Evolutionary conservation across 2,113 vertebrate species (phyloP), one percentile per base, ranked within the genome.

Genomic region (Neotoma lepida): DNA sequence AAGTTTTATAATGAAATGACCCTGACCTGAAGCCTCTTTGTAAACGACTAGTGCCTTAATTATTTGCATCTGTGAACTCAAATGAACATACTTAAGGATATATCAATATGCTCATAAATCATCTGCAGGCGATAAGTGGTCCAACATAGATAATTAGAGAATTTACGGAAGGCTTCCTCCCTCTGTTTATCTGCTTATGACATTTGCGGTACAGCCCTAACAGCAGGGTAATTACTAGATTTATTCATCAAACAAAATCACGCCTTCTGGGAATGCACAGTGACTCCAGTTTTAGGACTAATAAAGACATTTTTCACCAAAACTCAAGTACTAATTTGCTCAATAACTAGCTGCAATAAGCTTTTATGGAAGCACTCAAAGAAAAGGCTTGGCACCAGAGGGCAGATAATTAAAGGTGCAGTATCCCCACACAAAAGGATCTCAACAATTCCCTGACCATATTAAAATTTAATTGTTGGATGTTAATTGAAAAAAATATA

Each of bases 221-320:
- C 98, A 98, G 99, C 98, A 98, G 98, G 98, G 98, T 99, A 99
- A 99, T 99, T 99, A 99, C 99, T 99, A 99, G 98, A 99, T 99
- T 99, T 99, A 99, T 99, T 99, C 99, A 99, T 99, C 99, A 99
- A 99, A 99, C 98, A 98, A 98, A 99, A 98, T 98, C 98, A 98
- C 93, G 98, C 98, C 99, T 99, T 98, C 98, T 98, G 98, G 99
- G 98, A 99, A 98, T 98, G 98, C 98, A 98, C 97, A 98, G 98
- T 98, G 98, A 99, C 98, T 99, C 98, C 98, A 98, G 98, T 99
- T 99, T 99, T 98, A 98, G 98, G 98, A 99, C 98, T 99, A 99
- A 98, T 98, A 99, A 99, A 99, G 99, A 99, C 98, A 98, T 99
- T 99, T 99, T 99, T 98, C 98, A 98, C 98, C 98, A 98, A 98